Evolutionary conservation across 1,140 invertebrate genomes (phyloP).

Genomic region (Drosophila willistoni): DNA sequence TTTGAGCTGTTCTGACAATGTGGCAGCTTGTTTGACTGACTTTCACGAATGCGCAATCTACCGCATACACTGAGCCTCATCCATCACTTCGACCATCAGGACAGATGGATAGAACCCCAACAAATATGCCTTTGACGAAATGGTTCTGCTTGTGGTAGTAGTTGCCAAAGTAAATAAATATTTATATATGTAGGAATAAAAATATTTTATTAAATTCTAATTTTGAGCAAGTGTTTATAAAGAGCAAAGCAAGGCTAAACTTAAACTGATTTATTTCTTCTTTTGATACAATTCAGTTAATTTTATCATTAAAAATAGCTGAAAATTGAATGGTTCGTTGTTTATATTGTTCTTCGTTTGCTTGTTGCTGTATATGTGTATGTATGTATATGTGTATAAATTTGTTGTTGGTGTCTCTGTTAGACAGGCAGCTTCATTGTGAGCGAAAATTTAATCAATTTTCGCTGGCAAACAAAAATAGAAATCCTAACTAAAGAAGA

Average conservation of each 20-base stretch:
- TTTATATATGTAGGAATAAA: too few relatives aligned
- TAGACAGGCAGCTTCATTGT: conserved; percentile 19
- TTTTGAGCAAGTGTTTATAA: not conserved
- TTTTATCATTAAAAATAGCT: conserved; percentile 3
- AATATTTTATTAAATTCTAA: not conserved
- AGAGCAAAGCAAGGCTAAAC: not conserved
- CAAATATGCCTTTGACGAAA: not conserved
- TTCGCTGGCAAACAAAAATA: conserved; percentile 29
- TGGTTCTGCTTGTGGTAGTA: not conserved
- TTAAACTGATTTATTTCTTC: not conserved
- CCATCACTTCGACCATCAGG: not conserved
- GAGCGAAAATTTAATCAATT: conserved; percentile 52
- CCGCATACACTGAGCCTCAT: not conserved
- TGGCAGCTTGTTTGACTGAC: not conserved
- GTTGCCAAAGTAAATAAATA: too few relatives aligned
- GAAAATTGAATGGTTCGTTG: conserved; percentile 1
- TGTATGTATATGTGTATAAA: not conserved
- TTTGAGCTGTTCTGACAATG: not conserved
- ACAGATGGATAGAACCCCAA: not conserved
- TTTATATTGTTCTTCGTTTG: not conserved
- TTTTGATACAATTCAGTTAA: not conserved
- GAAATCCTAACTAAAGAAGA: conserved; percentile 9
- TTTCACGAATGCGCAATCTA: too few relatives aligned
- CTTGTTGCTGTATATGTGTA: not conserved
- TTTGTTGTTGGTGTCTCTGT: not conserved